Evolutionary conservation across 2,888 invertebrate genomes (phyloP), one percentile per base, ranked within the genome.

Genomic region (Clepsis dumicolana): DNA sequence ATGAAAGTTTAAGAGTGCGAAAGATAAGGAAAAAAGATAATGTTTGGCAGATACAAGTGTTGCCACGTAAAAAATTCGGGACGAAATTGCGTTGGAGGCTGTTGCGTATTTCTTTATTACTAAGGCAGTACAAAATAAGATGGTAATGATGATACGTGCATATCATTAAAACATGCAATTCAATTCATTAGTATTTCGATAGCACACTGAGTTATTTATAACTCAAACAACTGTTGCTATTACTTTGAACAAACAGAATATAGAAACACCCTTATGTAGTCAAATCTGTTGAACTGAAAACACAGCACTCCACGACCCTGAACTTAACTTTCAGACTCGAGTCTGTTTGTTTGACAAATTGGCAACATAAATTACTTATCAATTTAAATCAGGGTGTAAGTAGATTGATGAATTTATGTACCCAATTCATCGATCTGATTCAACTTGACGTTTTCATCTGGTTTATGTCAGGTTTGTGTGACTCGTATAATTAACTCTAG

Each of bases 331-430:
- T 63, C 63, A 50, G 66, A 56, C 54, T 56, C 35, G 10, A 21
- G 29, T 44, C 50, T 62, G 67, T 56, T 68, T 68, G 68, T 64
- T 68, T 68, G 68, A 62, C 66, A 66, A 66, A 66, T 66, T 66
- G 62, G 25, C 52, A 41, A 64, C 59, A 50, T 68, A 64, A 68
- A 59, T 64, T n/a, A n/a, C n/a, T n/a, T 64, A 59, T 64, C 41
- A 64, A 52, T 68, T 62, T 44, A 64, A 68, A 68, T 63, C 32
- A 52, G 57, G 16, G 52, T 56, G 59, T 57, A 38, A 44, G 50
- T 44, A 2, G n/a, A 16, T 44, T 44, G 32, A 32, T 63, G 41
- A 57, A 67, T 63, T 63, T 63, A 67, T 65, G 66, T 62, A 18
- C 50, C 38, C 21, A 57, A 62, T 61, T 56, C 35, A 35, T 4